Conservation (phyloP, 2,113 vertebrate genomes). For the Verasper variegatus region DNA sequence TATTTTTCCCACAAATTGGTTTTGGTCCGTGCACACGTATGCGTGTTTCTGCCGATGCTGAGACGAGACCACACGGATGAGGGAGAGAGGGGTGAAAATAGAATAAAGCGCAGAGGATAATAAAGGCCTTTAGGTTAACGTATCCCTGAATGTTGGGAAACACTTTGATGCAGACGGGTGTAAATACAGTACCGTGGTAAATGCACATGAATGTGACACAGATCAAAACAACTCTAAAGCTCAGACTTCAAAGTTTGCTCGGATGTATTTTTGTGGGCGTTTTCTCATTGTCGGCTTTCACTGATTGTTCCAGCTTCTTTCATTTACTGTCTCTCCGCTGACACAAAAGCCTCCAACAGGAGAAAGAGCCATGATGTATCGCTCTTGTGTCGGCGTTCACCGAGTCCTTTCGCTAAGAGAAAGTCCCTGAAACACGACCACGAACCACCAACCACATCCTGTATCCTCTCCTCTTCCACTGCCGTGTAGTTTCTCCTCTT, state of each 20-base stretch:
- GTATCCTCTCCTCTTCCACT: constrained; percentile 37
- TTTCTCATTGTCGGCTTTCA: not conserved
- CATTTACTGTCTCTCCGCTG: constrained; percentile 3
- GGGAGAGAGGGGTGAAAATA: constrained; percentile 1
- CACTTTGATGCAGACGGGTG: constrained; percentile 53
- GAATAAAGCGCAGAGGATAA: constrained; percentile 15
- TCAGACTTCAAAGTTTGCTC: constrained; percentile 49
- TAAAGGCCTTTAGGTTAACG: constrained; percentile 23
- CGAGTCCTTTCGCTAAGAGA: not conserved
- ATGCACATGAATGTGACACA: not conserved
- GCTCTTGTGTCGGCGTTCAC: not conserved
- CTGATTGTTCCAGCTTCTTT: constrained; percentile 15
- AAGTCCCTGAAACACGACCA: constrained; percentile 45
- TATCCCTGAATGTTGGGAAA: constrained; percentile 1
- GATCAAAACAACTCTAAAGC: not conserved
- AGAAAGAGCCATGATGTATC: constrained; percentile 1
- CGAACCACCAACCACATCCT: constrained; percentile 54
- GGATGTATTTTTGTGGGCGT: too few relatives aligned
- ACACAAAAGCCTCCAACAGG: constrained; percentile 15
- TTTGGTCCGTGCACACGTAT: constrained; percentile 19
- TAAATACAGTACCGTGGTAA: constrained; percentile 19
- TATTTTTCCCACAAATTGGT: constrained; percentile 70
- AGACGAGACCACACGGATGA: constrained; percentile 17
- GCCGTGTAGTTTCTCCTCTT: constrained; percentile 33
- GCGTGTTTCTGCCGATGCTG: not conserved